These are phyloP conservation scores for Rhynchonycteris naso DNA, from an alignment of 2,797 vertebrate genomes.

Conservation along the genomic window DNA sequence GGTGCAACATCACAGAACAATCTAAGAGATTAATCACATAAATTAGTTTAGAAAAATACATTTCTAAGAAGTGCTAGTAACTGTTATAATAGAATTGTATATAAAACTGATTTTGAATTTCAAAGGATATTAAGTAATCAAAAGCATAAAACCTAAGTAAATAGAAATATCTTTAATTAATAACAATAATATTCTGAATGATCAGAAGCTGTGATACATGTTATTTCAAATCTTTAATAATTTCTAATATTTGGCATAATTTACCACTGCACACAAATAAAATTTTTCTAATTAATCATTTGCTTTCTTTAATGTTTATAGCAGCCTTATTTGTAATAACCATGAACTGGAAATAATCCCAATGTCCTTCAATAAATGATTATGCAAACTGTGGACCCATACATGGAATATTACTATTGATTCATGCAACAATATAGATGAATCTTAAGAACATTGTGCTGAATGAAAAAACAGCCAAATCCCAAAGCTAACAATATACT, in stretches of 20 bases:
- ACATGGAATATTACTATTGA: background rate
- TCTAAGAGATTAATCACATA: constrained; percentile 44
- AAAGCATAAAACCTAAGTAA: background rate
- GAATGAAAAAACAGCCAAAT: background rate
- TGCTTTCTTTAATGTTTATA: background rate
- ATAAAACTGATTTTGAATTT: background rate
- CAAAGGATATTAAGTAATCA: background rate
- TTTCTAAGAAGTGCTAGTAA: background rate
- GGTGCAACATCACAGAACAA: background rate
- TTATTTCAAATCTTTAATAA: background rate
- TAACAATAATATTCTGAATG: background rate
- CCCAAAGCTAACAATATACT: background rate
- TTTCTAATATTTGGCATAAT: background rate
- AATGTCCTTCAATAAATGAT: background rate
- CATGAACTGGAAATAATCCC: background rate
- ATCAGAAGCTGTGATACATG: background rate
- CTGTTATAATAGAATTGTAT: background rate
- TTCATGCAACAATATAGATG: background rate
- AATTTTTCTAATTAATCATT: background rate
- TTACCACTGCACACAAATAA: background rate
- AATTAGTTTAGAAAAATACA: constrained; percentile 42
- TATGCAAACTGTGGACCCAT: background rate
- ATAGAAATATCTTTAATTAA: background rate
- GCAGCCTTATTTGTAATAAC: background rate
- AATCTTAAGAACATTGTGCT: background rate